Percentiles rank a stretch among this genome's conserved stretches.
Conservation (phyloP, 2,888 invertebrate genomes). For the Acleris emargana region DNA sequence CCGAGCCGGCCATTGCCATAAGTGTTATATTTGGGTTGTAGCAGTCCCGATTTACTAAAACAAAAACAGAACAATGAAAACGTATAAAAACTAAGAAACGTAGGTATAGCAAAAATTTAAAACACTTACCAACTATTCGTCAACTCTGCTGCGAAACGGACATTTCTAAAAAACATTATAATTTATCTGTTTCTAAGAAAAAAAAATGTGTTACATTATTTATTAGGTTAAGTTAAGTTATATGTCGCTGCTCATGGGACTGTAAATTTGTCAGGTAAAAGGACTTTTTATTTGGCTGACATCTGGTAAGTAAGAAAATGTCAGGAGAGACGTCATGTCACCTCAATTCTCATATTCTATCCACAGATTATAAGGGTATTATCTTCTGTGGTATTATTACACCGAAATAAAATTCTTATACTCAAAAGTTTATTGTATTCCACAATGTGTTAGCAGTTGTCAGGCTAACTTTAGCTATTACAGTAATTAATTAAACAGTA, state of each 20-base stretch:
- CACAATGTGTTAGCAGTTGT: too few species aligned
- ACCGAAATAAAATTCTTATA: too few species aligned
- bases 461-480: too few species aligned
- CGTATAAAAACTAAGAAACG: constrained; percentile 26
- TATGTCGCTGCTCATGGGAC: not conserved
- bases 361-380: too few species aligned
- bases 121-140: constrained; percentile 63
- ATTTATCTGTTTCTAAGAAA: constrained; percentile 37
- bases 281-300: constrained; percentile 7
- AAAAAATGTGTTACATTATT: constrained; percentile 28
- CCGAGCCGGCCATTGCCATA: constrained; percentile 51
- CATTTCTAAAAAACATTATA: constrained; percentile 76
- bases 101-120: constrained; percentile 33
- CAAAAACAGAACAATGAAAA: constrained; percentile 32
- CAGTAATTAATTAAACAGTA: too few species aligned
- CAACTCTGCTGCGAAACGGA: constrained; percentile 66
- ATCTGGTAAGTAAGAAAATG: not conserved
- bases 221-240: constrained; percentile 9
- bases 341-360: too few species aligned
- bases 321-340: not conserved
- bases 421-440: too few species aligned
- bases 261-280: constrained; percentile 19
- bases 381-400: too few species aligned
- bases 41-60: constrained; percentile 54
- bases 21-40: constrained; percentile 47